Conservation (phyloP, 2,888 invertebrate genomes). For the Pristionchus exspectatus region DNA sequence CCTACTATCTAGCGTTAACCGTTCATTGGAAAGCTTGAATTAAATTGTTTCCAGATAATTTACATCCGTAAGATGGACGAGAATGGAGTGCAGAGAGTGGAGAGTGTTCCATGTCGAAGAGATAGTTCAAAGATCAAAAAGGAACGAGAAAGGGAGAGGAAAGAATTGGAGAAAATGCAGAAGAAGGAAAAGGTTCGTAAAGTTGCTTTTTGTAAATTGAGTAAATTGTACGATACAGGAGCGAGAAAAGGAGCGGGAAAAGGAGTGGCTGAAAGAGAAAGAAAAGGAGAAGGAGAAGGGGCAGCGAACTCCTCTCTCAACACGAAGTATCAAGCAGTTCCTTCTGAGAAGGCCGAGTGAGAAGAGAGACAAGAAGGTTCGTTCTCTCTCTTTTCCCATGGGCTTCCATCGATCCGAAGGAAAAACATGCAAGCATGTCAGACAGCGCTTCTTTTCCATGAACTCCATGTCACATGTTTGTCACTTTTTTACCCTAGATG, state of each 20-base stretch:
- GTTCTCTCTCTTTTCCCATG: neutral
- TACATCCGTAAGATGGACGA: constrained; percentile 54
- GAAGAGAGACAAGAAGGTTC: constrained; percentile 52
- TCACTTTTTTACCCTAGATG: neutral
- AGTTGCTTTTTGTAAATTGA: neutral
- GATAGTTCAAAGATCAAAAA: constrained; percentile 39
- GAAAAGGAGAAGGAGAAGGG: constrained; percentile 52
- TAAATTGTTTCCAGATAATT: constrained; percentile 44
- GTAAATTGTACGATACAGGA: neutral
- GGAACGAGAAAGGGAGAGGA: constrained; percentile 40
- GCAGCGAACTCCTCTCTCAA: constrained; percentile 44
- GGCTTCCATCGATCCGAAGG: neutral
- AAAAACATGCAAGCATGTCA: constrained; percentile 36
- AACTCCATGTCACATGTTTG: neutral
- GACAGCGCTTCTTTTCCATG: constrained; percentile 10
- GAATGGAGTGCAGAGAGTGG: neutral
- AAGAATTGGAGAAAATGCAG: constrained; percentile 44
- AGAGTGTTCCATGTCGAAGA: neutral
- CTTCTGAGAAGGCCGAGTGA: constrained; percentile 53
- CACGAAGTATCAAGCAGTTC: constrained; percentile 50
- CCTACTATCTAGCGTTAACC: neutral
- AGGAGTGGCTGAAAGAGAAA: constrained; percentile 40
- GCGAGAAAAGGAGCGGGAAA: constrained; percentile 3
- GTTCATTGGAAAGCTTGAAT: too few species aligned
- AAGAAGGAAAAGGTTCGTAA: constrained; percentile 40